phyloP scores from a whole-genome alignment of 2,888 invertebrate genomes.

The Empis stercorea region DNA sequence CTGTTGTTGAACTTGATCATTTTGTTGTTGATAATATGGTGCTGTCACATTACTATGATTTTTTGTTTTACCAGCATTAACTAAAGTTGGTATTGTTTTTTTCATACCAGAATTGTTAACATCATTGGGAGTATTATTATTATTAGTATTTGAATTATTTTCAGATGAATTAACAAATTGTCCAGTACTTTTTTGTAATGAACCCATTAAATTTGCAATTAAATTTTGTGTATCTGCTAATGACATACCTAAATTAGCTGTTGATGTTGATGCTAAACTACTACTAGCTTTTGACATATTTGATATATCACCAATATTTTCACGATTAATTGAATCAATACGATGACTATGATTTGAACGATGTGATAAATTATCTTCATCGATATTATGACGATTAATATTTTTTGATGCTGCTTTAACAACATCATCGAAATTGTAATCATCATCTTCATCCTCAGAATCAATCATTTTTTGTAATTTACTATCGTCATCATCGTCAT shows the following conservation, averaged over 20 bases:
- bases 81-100: not conserved
- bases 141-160: not conserved
- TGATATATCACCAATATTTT: constrained; percentile 14
- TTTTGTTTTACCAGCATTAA: constrained; percentile 7
- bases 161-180: constrained; percentile 10
- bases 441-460: constrained; percentile 61
- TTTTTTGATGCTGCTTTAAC: constrained; percentile 64
- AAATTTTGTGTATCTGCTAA: constrained; percentile 45
- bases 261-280: constrained; percentile 3
- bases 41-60: constrained; percentile 2
- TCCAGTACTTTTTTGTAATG: constrained; percentile 34
- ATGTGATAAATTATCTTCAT: constrained; percentile 29
- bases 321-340: constrained; percentile 19
- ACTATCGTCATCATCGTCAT: constrained; percentile 18
- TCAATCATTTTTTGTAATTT: constrained; percentile 37
- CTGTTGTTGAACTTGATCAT: constrained; percentile 5
- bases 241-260: constrained; percentile 24
- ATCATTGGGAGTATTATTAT: constrained; percentile 2
- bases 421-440: constrained; percentile 73
- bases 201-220: constrained; percentile 51
- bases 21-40: constrained; percentile 2
- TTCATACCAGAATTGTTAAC: not conserved
- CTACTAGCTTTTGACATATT: constrained; percentile 29
- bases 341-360: not conserved
- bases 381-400: constrained; percentile 47